A percentile compares a stretch with the other conserved stretches of the same genome.
These are phyloP conservation scores for Caenorhabditis auriculariae DNA, from an alignment of 2,888 invertebrate species.

Conservation along the genomic window DNA sequence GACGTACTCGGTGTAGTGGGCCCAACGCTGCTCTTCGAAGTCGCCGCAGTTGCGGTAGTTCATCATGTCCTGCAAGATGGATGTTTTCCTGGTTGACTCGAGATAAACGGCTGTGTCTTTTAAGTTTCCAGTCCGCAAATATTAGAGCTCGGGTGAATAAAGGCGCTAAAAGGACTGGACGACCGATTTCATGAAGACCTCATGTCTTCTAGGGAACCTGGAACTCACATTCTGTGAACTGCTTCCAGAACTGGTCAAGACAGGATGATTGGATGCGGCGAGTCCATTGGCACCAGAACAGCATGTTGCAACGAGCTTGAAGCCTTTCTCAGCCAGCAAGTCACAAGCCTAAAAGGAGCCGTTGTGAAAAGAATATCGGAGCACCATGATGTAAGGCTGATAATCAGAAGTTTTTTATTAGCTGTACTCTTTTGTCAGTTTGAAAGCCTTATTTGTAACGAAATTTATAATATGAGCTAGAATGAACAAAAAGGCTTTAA, in stretches of 20 bases:
- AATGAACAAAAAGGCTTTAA: no score
- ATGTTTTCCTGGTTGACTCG: background rate
- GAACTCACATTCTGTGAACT: slow-evolving; percentile 26
- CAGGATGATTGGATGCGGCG: slow-evolving; percentile 52
- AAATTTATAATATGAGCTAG: no score
- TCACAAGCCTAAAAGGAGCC: slow-evolving; percentile 67
- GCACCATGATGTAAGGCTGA: no score
- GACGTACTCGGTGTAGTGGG: slow-evolving; percentile 99
- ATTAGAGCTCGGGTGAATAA: slow-evolving; percentile 2
- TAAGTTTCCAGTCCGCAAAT: background rate
- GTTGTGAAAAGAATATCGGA: no score
- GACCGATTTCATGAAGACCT: background rate
- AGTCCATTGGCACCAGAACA: slow-evolving; percentile 84
- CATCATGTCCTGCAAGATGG: slow-evolving; percentile 51
- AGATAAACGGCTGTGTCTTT: background rate
- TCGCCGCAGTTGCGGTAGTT: slow-evolving; percentile 74
- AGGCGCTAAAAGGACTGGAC: background rate
- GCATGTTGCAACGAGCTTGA: slow-evolving; percentile 75
- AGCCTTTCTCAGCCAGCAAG: slow-evolving; percentile 69
- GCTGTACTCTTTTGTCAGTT: no score
- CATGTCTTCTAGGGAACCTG: background rate
- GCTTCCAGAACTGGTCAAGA: slow-evolving; percentile 28
- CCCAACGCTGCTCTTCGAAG: slow-evolving; percentile 97
- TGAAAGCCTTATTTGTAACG: no score
- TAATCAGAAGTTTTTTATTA: no score